A percentile compares a stretch with the other conserved stretches of the same genome.
phyloP scores from a whole-genome alignment of 1,140 invertebrate genomes.

The Papilio machaon region DNA sequence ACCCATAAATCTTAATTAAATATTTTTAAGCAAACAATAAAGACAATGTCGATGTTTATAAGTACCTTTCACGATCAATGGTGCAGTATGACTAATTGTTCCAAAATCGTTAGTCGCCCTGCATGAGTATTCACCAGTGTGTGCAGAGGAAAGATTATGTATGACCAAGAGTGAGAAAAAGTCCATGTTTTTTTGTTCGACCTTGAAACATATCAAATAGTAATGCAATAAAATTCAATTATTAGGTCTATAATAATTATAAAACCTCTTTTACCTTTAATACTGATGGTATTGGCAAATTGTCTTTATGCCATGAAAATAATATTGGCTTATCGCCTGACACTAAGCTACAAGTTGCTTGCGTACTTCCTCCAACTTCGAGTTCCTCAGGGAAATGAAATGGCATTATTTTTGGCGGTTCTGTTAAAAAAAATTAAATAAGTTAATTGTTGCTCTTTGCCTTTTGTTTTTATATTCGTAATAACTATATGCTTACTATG shows the following conservation, averaged over 20 bases:
- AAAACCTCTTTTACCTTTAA: slow-evolving; percentile 59
- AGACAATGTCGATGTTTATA: slow-evolving; percentile 36
- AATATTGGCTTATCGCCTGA: slow-evolving; percentile 79
- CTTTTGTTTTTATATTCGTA: background rate
- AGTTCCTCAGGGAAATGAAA: slow-evolving; percentile 78
- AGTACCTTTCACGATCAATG: slow-evolving; percentile 91
- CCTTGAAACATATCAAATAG: slow-evolving; percentile 50
- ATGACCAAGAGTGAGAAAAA: slow-evolving; percentile 87
- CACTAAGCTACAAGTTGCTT: slow-evolving; percentile 76
- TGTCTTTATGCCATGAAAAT: slow-evolving; percentile 77
- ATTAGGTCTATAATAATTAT: background rate
- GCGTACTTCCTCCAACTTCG: slow-evolving; percentile 77
- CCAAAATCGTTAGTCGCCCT: slow-evolving; percentile 88
- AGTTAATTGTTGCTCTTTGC: background rate
- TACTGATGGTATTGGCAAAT: slow-evolving; percentile 71
- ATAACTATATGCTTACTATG: slow-evolving; percentile 65
- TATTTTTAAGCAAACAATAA: slow-evolving; percentile 17
- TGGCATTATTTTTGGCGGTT: slow-evolving; percentile 74
- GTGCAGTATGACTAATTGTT: slow-evolving; percentile 86
- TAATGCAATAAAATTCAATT: slow-evolving; percentile 6
- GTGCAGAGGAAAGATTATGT: slow-evolving; percentile 88
- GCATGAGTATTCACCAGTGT: slow-evolving; percentile 91
- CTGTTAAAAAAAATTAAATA: slow-evolving; percentile 47
- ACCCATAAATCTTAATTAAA: background rate
- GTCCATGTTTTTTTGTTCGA: slow-evolving; percentile 79